Conservation (phyloP, 2,113 vertebrate species). For the Montifringilla adamsi region DNA sequence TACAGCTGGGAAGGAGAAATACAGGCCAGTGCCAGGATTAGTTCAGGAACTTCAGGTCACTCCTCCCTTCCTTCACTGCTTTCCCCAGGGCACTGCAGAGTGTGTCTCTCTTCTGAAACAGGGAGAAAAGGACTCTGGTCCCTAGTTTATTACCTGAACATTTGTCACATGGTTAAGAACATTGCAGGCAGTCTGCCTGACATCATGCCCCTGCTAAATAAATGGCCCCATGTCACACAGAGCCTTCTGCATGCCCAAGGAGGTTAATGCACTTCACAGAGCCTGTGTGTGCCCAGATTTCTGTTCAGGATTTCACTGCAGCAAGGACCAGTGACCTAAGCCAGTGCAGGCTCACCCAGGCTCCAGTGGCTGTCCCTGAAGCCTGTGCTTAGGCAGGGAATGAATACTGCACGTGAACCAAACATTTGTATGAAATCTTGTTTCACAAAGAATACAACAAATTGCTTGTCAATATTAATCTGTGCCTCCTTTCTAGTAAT, state of each 20-base stretch:
- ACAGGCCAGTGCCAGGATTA: fast-evolving
- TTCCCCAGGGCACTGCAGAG: neutral
- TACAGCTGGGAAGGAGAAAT: neutral
- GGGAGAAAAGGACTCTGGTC: neutral
- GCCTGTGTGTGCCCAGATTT: neutral
- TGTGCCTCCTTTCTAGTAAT: neutral
- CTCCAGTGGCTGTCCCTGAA: neutral
- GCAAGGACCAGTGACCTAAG: neutral
- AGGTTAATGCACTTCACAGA: neutral
- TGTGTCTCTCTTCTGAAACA: neutral
- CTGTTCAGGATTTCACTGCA: neutral
- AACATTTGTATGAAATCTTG: neutral
- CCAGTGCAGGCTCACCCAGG: fast-evolving
- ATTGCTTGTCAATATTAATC: neutral
- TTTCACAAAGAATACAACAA: neutral
- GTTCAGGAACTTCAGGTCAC: neutral
- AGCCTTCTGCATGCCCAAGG: fast-evolving
- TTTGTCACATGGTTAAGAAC: neutral
- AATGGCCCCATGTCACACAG: neutral
- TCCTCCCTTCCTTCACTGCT: neutral
- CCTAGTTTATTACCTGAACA: neutral
- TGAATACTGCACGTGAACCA: neutral
- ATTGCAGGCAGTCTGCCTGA: neutral
- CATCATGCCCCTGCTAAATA: neutral
- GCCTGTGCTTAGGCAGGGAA: neutral